A percentile compares a stretch with the other conserved stretches of the same genome.
These are phyloP conservation scores for Nothoprocta pentlandii DNA, from an alignment of 2,113 vertebrate genomes.

Conservation along the genomic window DNA sequence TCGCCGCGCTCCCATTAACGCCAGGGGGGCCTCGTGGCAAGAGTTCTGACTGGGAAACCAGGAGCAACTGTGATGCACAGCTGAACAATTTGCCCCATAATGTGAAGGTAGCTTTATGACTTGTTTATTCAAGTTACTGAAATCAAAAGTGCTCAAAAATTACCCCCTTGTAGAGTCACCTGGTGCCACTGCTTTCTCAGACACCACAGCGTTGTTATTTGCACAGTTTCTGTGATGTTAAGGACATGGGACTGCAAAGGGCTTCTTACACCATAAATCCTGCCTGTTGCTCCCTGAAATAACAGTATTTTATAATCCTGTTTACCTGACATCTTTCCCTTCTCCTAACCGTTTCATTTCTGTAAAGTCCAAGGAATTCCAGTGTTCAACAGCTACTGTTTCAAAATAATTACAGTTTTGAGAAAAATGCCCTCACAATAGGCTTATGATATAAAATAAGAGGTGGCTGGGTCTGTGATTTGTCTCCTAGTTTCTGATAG, in stretches of 20 bases:
- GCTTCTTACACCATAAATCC: neutral
- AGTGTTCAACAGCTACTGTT: neutral
- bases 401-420: neutral
- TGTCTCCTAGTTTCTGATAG: neutral
- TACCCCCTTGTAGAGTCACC: neutral
- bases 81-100: conserved; percentile 66
- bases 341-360: neutral
- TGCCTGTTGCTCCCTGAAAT: neutral
- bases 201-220: neutral
- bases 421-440: neutral
- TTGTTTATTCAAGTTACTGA: conserved; percentile 29
- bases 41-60: neutral
- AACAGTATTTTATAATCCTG: neutral
- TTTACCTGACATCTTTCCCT: neutral
- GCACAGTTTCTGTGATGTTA: neutral
- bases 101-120: neutral
- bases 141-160: conserved; percentile 10
- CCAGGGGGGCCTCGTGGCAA: neutral
- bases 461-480: neutral
- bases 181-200: neutral
- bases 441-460: accelerated
- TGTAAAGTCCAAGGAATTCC: neutral
- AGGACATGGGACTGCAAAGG: neutral
- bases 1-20: conserved; percentile 42
- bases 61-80: conserved; percentile 50